phyloP scores from a whole-genome alignment of 2,888 invertebrate species.

The Pogonocherus hispidulus region DNA sequence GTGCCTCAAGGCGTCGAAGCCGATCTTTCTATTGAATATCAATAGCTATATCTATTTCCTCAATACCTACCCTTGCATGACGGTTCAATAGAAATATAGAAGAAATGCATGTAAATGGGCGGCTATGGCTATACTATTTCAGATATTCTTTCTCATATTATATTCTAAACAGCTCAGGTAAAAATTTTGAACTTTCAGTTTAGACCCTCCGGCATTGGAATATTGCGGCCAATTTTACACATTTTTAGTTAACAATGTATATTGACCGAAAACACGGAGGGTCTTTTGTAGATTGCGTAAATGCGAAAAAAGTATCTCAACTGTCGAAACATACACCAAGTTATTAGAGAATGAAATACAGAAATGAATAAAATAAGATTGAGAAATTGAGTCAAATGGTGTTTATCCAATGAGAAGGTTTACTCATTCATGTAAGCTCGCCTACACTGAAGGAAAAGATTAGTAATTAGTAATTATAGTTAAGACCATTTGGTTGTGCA shows the following conservation, averaged over 20 bases:
- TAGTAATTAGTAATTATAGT: too few relatives aligned
- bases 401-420: too few relatives aligned
- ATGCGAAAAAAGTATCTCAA: not conserved
- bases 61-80: conserved; percentile 29
- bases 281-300: not conserved
- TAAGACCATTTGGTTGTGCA: too few relatives aligned
- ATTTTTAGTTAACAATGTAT: conserved; percentile 31
- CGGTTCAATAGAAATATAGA: conserved; percentile 27
- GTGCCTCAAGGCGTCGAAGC: conserved; percentile 46
- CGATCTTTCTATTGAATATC: conserved; percentile 51
- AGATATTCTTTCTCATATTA: not conserved
- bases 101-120: conserved; percentile 4
- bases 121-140: conserved; percentile 27
- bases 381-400: too few relatives aligned
- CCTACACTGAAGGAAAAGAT: too few relatives aligned
- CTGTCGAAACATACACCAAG: not conserved
- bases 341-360: too few relatives aligned
- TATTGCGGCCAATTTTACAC: conserved; percentile 37
- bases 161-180: conserved; percentile 23
- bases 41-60: conserved; percentile 50
- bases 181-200: conserved; percentile 21
- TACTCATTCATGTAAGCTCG: too few relatives aligned
- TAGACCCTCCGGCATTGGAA: conserved; percentile 24
- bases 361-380: too few relatives aligned
- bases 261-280: conserved; percentile 27